Percentiles rank a stretch among this genome's conserved stretches.
Conservation (phyloP, 2,113 vertebrate species). For the Alouatta palliata region DNA sequence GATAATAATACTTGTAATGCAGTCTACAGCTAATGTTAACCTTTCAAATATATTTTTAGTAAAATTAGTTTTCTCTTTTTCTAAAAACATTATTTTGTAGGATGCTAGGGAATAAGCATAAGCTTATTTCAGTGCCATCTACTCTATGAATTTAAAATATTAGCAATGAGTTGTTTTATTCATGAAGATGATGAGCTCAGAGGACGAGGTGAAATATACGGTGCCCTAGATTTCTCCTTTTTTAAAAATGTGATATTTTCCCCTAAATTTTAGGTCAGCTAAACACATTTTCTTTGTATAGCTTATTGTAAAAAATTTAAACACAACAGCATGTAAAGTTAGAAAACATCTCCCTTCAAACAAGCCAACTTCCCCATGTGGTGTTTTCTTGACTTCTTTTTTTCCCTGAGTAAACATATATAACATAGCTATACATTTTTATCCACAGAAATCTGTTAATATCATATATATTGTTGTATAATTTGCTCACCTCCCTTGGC, state of each 20-base stretch:
- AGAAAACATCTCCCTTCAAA: slow-evolving; percentile 21
- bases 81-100: background rate
- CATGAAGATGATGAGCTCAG: slow-evolving; percentile 34
- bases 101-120: background rate
- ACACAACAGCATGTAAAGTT: background rate
- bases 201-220: background rate
- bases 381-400: background rate
- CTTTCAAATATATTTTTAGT: background rate
- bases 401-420: background rate
- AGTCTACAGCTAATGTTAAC: background rate
- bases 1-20: background rate
- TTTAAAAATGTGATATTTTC: background rate
- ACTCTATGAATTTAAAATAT: slow-evolving; percentile 26
- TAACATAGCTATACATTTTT: background rate
- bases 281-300: slow-evolving; percentile 35
- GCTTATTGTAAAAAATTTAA: background rate
- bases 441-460: background rate
- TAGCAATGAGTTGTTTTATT: slow-evolving; percentile 54
- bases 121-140: slow-evolving; percentile 8
- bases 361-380: background rate
- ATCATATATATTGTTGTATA: background rate
- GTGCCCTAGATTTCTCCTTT: slow-evolving; percentile 49
- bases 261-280: slow-evolving; percentile 21
- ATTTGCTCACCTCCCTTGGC: background rate
- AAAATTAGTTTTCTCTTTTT: slow-evolving; percentile 15